These are phyloP conservation scores for Xenops minutus DNA, from an alignment of 2,797 vertebrate species.

Conservation along the genomic window DNA sequence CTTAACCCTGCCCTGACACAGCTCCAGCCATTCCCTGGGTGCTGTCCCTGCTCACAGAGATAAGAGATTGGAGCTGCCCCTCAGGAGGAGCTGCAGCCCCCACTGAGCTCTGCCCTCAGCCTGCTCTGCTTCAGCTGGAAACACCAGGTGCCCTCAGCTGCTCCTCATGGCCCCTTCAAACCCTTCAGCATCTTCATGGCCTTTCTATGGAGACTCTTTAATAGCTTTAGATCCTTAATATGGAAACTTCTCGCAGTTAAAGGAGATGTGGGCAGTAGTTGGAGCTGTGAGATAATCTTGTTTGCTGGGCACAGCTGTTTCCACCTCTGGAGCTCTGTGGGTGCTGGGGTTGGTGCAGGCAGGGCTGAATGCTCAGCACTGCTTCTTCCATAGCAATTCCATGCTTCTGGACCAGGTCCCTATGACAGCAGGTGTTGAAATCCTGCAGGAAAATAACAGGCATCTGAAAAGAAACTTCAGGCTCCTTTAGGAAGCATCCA, in stretches of 20 bases:
- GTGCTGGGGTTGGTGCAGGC: not conserved
- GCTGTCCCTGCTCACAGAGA: not conserved
- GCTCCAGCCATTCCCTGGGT: not conserved
- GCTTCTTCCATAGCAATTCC: not conserved
- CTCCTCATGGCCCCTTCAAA: fast-evolving
- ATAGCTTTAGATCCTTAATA: not conserved
- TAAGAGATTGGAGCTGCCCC: not conserved
- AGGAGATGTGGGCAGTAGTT: not conserved
- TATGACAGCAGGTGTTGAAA: not conserved
- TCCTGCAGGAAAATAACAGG: not conserved
- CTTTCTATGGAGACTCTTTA: not conserved
- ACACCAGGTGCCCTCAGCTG: not conserved
- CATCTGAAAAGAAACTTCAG: not conserved
- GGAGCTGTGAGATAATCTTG: not conserved
- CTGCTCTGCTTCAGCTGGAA: not conserved
- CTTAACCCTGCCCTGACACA: not conserved
- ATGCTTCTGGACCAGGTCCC: not conserved
- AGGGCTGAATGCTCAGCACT: not conserved
- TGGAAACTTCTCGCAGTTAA: not conserved
- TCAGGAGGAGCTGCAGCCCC: not conserved
- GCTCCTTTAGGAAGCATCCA: not conserved
- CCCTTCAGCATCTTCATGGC: not conserved
- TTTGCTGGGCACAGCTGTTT: not conserved
- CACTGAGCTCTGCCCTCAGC: not conserved
- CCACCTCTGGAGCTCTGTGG: not conserved